Evolutionary conservation across 2,888 invertebrate genomes (phyloP), one percentile per base, ranked within the genome.

Genomic region (Drosophila sordidula): DNA sequence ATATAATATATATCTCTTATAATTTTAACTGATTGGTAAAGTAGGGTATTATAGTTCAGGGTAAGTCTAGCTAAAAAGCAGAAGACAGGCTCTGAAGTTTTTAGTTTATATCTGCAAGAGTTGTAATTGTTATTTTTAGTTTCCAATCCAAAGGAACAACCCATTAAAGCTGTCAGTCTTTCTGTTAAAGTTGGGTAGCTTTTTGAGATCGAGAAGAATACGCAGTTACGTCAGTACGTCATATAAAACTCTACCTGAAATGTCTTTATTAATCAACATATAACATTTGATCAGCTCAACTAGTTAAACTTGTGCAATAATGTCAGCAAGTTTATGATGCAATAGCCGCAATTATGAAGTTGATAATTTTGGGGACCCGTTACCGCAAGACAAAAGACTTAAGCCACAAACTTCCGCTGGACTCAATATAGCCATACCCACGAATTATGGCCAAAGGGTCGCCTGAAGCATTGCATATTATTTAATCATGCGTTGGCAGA

Each of bases 401-500:
- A 71, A 80, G 83, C 74, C 75, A 72, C 80, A 72, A 86, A 80
- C 77, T 72, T 74, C 65, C 62, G 75, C 42, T 63, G 44, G 49
- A 62, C 68, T 50, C 32, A 42, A 46, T 55, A 34, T 44, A 12
- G 46, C 36, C 46, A 45, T 36, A 55, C 52, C 14, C 52, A 54
- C 45, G 64, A 70, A 55, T 81, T 74, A 68, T 67, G 56, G 41
- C 50, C 52, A 32, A 67, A 47, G 78, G 74, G 73, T 65, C 44
- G 54, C 41, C 36, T 50, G 18, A 34, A 29, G 73, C 45, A 62
- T 57, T 52, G 56, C 56, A 58, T 78, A 89, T 88, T 86, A 84
- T 78, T 88, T 88, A 84, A 88, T 89, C 78, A 83, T 83, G 69
- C 47, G 66, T 55, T 81, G 45, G 32, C 46, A 9, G 9, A 18